These are phyloP conservation scores for Dermolepida albohirtum DNA, from an alignment of 2,888 invertebrate genomes.

Conservation along the genomic window DNA sequence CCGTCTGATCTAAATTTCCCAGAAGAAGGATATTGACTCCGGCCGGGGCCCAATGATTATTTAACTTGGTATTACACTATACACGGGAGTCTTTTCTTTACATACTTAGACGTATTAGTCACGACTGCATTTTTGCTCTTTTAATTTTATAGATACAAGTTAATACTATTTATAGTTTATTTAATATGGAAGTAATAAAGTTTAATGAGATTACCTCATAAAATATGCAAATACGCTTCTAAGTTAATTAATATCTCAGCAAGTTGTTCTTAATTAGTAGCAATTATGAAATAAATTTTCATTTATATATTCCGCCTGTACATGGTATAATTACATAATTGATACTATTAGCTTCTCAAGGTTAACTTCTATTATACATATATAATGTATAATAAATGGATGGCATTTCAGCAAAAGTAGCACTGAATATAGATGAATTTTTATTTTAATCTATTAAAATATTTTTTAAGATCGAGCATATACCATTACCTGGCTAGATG, in stretches of 20 bases:
- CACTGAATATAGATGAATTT: no score
- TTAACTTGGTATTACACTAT: slow-evolving; percentile 15
- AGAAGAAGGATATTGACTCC: slow-evolving; percentile 34
- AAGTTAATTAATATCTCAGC: not conserved
- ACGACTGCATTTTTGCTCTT: not conserved
- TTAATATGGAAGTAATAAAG: not conserved
- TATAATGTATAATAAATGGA: no score
- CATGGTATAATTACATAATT: no score
- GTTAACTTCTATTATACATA: no score
- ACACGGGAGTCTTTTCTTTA: slow-evolving; percentile 15
- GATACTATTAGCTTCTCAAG: no score
- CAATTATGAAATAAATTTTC: no score
- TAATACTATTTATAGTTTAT: slow-evolving; percentile 6
- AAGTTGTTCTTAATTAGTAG: no score
- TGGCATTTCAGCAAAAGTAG: no score
- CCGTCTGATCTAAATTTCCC: slow-evolving; percentile 27
- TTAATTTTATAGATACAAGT: slow-evolving; percentile 1
- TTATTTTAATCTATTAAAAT: no score
- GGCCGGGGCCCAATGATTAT: slow-evolving; percentile 22
- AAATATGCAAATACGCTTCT: not conserved
- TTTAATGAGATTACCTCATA: slow-evolving; percentile 7
- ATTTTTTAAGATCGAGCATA: no score
- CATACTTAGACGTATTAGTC: slow-evolving; percentile 33
- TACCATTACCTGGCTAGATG: no score
- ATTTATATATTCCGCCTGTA: no score